phyloP scores from a whole-genome alignment of 2,113 vertebrate species.

The Sorex fumeus region DNA sequence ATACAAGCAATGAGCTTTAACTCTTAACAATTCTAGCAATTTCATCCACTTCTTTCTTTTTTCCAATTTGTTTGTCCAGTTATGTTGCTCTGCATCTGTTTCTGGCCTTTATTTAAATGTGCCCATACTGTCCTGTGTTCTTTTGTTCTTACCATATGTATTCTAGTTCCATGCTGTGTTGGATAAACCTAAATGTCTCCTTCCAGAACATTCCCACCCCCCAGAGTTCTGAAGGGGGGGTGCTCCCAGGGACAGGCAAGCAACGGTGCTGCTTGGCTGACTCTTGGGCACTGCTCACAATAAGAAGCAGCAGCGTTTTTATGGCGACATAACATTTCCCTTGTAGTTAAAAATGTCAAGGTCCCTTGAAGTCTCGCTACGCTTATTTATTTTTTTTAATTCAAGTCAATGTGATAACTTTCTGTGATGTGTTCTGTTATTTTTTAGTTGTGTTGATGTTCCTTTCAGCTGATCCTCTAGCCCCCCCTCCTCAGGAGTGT shows the following conservation, averaged over 20 bases:
- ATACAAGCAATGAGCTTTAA: not conserved
- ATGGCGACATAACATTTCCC: conserved; percentile 8
- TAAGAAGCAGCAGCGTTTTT: not conserved
- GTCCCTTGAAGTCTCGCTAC: not conserved
- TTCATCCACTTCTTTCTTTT: not conserved
- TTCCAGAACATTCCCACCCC: not conserved
- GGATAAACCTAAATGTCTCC: conserved; percentile 44
- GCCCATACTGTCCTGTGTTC: conserved; percentile 40
- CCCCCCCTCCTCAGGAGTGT: conserved; percentile 66
- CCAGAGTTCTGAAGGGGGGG: not conserved
- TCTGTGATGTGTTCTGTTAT: conserved; percentile 71
- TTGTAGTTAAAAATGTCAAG: not conserved
- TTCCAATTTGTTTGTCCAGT: not conserved
- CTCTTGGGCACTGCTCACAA: not conserved
- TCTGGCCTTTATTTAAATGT: conserved; percentile 34
- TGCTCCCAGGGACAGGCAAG: not conserved
- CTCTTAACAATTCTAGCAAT: not conserved
- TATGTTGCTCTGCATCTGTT: conserved; percentile 34
- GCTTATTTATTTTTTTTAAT: conserved; percentile 53
- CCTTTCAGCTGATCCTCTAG: conserved; percentile 58
- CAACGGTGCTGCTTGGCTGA: not conserved
- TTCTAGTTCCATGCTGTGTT: conserved; percentile 52
- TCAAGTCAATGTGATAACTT: conserved; percentile 64
- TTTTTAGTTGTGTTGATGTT: conserved; percentile 71
- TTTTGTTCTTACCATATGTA: conserved; percentile 42